phyloP scores from a whole-genome alignment of 2,888 invertebrate genomes.

The Andrena trimmerana region DNA sequence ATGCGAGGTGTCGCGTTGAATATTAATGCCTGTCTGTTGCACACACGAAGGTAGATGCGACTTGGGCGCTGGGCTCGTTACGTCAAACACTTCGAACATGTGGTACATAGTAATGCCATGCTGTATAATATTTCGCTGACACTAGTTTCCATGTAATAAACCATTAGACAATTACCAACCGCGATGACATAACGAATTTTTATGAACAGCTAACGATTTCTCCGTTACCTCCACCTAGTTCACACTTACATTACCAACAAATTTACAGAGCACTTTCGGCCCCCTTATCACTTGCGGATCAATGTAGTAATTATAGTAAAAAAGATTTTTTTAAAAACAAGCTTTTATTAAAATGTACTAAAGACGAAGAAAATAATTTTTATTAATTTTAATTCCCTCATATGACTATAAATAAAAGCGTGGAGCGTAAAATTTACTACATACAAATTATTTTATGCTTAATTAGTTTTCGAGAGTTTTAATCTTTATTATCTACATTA shows the following conservation, averaged over 20 bases:
- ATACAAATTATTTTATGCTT: no score
- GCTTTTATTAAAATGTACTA: no score
- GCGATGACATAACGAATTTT: slow-evolving; percentile 2
- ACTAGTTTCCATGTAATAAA: neutral
- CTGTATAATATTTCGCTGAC: neutral
- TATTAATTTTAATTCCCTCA: no score
- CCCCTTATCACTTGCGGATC: no score
- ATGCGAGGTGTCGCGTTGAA: slow-evolving; percentile 52
- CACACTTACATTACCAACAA: neutral
- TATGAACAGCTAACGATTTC: slow-evolving; percentile 2
- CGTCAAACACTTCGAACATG: neutral
- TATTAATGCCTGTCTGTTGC: slow-evolving; percentile 60
- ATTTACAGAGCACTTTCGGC: no score
- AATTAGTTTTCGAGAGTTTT: no score
- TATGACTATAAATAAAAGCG: no score
- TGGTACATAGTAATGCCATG: neutral
- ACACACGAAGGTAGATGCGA: slow-evolving; percentile 24
- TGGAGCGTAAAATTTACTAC: no score
- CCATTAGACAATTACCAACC: slow-evolving; percentile 8
- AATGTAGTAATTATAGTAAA: no score
- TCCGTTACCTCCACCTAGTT: slow-evolving; percentile 35
- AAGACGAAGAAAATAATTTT: no score
- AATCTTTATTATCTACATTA: neutral
- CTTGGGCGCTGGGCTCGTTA: slow-evolving; percentile 4
- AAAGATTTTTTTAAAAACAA: no score